Percentiles rank a stretch among this genome's conserved stretches.
Evolutionary conservation across 2,888 invertebrate species (phyloP).

Genomic region (Heteromurus nitidus): DNA sequence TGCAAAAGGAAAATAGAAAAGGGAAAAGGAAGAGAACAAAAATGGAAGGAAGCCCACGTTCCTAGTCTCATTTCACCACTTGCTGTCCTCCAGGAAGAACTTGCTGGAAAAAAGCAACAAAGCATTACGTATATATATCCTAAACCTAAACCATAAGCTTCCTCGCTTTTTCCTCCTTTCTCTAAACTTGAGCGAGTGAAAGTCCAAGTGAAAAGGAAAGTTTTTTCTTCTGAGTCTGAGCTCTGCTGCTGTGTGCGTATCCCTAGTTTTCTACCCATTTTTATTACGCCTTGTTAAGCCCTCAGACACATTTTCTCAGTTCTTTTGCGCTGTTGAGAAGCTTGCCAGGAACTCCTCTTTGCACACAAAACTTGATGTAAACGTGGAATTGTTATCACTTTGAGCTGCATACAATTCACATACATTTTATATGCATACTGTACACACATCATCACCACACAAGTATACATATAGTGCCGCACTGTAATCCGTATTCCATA

Average conservation of each 20-base stretch:
- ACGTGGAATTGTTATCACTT: too few relatives aligned
- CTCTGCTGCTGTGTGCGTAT: too few relatives aligned
- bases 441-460: too few relatives aligned
- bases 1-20: too few relatives aligned
- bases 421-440: too few relatives aligned
- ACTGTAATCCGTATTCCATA: too few relatives aligned
- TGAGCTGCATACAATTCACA: too few relatives aligned
- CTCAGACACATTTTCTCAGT: constrained; percentile 33
- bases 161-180: background rate
- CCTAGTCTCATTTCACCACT: constrained; percentile 47
- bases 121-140: background rate
- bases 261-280: constrained; percentile 21
- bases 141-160: too few relatives aligned
- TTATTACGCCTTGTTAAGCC: constrained; percentile 45
- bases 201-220: constrained; percentile 2
- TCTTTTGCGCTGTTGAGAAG: too few relatives aligned
- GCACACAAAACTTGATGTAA: too few relatives aligned
- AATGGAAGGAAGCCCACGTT: constrained; percentile 26
- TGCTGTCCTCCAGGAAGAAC: constrained; percentile 35
- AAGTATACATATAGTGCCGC: too few relatives aligned
- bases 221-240: background rate
- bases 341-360: too few relatives aligned
- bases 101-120: background rate
- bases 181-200: constrained; percentile 11
- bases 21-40: background rate